Conservation (phyloP, 2,888 invertebrate genomes). For the Polydrusus tereticollis region DNA sequence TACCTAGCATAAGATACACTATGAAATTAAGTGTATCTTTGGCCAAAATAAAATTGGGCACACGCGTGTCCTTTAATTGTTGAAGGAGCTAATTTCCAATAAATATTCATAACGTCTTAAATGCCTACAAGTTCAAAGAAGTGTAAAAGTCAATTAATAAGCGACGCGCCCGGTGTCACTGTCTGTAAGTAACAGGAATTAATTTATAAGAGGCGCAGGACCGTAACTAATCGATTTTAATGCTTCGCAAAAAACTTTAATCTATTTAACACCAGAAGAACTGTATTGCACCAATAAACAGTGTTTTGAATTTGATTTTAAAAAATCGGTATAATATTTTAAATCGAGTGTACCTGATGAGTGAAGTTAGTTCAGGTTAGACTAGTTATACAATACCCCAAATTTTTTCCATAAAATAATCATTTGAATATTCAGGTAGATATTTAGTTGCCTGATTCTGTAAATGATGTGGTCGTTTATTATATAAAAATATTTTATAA, state of each 20-base stretch:
- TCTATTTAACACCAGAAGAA: neutral
- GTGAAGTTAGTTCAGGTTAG: too few species aligned
- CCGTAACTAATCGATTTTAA: slow-evolving; percentile 36
- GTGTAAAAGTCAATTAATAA: slow-evolving; percentile 52
- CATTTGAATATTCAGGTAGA: too few species aligned
- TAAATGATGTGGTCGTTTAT: too few species aligned
- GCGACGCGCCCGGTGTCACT: slow-evolving; percentile 45
- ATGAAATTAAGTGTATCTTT: too few species aligned
- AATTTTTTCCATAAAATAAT: too few species aligned
- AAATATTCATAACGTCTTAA: slow-evolving; percentile 52
- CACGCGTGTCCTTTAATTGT: slow-evolving; percentile 37
- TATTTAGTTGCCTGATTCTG: too few species aligned
- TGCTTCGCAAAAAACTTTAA: neutral
- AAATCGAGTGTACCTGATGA: too few species aligned
- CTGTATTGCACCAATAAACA: neutral
- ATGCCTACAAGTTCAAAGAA: slow-evolving; percentile 50
- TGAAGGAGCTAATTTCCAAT: slow-evolving; percentile 49
- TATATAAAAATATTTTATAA: too few species aligned
- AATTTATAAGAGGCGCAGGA: slow-evolving; percentile 45
- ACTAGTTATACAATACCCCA: too few species aligned
- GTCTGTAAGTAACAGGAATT: slow-evolving; percentile 47
- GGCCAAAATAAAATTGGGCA: neutral
- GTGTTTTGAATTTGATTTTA: too few species aligned
- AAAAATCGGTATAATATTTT: neutral
- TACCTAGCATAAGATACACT: too few species aligned